Base-by-base conservation (phyloP, 2,797 vertebrate species). In the Etheostoma nigrum region DNA sequence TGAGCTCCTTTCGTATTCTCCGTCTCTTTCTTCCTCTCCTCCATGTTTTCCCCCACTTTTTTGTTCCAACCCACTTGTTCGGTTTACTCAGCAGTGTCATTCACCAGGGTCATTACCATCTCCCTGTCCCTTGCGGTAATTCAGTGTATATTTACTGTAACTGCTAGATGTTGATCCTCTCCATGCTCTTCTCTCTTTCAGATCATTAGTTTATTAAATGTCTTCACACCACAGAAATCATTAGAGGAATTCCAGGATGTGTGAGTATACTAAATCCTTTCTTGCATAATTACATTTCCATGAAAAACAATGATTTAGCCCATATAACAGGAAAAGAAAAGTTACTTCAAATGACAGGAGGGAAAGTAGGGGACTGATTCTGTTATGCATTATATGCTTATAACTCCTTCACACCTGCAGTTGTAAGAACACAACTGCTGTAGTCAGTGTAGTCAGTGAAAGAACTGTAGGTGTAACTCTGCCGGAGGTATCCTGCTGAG, bases 151-250 rank as follows among this genome's bases (percentile, higher is more conserved):
- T 60, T 15, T 47, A 47, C 16, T 33, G 5, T 57, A 33, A 62
- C 18, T 15, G 15, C 58, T 44, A 6, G 25, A 40, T 40, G 36
- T 44, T 84, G 51, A 86, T 40, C 47, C 15, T 57, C 18, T 69
- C 10, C 8, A 0, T 36, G 23, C 25, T 79, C 12, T 83, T 62
- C 72, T 94, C 45, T 95, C 79, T 96, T 97, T 76, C 95, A 99
- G 98, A 99, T 99, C 93, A 99, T 99, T 96, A 99, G 97, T 96
- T 97, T 99, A 97, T 97, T 99, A 98, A 99, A 99, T 90, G 98
- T 99, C 92, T 99, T 99, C 96, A 99, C 98, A 74, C 97, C 97
- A 90, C 98, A 99, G 94, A 99, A 99, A 95, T 98, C 98, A 83
- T 95, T 99, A 96, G 98, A 99, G 90, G 98, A 99, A 80, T 99